Evolutionary conservation across 23 tunicate species (phyloP).

Genomic region (Ascidia mentula): DNA sequence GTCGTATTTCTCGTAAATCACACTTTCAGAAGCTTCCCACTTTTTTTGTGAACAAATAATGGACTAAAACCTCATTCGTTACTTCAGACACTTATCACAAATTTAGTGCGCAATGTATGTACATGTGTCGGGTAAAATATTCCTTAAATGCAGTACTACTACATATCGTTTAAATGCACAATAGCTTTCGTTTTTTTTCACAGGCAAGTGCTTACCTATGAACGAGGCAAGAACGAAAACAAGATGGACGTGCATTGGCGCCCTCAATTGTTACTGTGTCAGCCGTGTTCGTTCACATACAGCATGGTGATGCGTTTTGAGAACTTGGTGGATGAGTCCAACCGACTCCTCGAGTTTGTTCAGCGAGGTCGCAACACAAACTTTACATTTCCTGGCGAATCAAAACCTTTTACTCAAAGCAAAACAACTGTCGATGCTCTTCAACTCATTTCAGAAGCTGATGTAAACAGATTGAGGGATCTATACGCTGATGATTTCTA

Average conservation of each 20-base stretch:
- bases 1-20: too few relatives aligned
- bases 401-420: background rate
- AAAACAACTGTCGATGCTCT: constrained; percentile 18
- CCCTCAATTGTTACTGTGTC: constrained; percentile 58
- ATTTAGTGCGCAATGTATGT: too few relatives aligned
- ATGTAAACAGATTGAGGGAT: constrained; percentile 24
- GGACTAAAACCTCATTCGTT: too few relatives aligned
- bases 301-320: constrained; percentile 65
- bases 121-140: too few relatives aligned
- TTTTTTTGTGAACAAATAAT: too few relatives aligned
- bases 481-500: constrained; percentile 50
- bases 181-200: too few relatives aligned
- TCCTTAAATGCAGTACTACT: too few relatives aligned
- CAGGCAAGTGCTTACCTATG: background rate
- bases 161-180: too few relatives aligned
- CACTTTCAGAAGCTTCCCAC: too few relatives aligned
- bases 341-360: constrained; percentile 40
- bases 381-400: constrained; percentile 27
- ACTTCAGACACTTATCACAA: too few relatives aligned
- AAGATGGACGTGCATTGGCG: constrained; percentile 77
- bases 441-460: constrained; percentile 22
- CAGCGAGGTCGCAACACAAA: constrained; percentile 11
- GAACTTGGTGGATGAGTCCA: constrained; percentile 45
- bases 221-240: background rate
- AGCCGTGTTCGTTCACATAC: constrained; percentile 58